Evolutionary conservation across 2,113 vertebrate species (phyloP).

Genomic region (Marmota monax): DNA sequence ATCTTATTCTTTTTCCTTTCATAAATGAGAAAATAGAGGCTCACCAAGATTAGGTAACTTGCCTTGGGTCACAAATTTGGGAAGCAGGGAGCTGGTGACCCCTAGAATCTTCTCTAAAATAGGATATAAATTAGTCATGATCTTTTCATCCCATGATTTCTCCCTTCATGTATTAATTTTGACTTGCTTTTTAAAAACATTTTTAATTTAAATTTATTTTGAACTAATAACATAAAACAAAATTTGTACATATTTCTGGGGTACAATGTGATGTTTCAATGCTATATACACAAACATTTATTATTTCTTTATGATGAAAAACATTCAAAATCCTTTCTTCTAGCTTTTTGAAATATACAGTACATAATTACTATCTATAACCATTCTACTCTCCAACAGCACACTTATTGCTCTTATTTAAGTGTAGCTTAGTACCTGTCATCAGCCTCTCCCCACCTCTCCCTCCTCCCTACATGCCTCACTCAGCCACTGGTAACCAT

Average conservation of each 20-base stretch:
- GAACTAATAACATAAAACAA: neutral
- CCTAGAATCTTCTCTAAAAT: neutral
- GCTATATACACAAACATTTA: neutral
- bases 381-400: neutral
- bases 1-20: neutral
- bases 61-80: neutral
- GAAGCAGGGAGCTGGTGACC: neutral
- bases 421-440: neutral
- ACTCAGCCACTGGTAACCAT: neutral
- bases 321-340: neutral
- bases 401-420: neutral
- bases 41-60: neutral
- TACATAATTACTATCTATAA: neutral
- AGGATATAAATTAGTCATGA: neutral
- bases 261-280: neutral
- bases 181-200: neutral
- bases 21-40: neutral
- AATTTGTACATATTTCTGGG: neutral
- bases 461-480: neutral
- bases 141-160: slow-evolving; percentile 15
- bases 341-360: neutral
- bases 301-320: neutral
- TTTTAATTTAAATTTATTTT: neutral
- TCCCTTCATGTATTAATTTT: neutral
- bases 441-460: neutral